Evolutionary conservation across 1,140 invertebrate genomes (phyloP), one percentile per base, ranked within the genome.

Genomic region (Acromyrmex heyeri): DNA sequence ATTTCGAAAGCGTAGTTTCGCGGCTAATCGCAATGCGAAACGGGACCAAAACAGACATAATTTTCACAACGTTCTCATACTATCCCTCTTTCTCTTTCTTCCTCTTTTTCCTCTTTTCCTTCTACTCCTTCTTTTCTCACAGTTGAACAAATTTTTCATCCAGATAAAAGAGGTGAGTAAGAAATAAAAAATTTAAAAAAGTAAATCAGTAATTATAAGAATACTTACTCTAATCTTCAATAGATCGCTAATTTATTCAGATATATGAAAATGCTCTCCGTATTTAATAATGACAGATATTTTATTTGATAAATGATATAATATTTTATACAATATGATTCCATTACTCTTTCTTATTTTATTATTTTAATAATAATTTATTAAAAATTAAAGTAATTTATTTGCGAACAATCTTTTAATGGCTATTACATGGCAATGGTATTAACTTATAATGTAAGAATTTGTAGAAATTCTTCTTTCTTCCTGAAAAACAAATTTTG

Each of bases 31-130:
- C 86, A 88, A 93, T 89, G 93, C 94, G 94, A 94, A 95, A 94
- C 94, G 94, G 95, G 94, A 95, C 95, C 94, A 95, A 95, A 89
- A 88, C 90, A 90, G 86, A 91, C 76, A 88, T 65, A 81, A 90
- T 88, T 89, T 86, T 86, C 82, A 85, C 70, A 75, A 87, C 65
- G 65, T 88, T 91, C 61, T 85, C 86, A 90, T 77, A 72, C 50
- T 76, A 0, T 76, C 2, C 65, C 50, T 44, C 34, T 57, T 55
- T 44, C 48, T 61, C 61, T 50, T 21, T 65, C 57, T 70, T n/a
- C n/a, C 16, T 44, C 5, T 14, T 18, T 81, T 18, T 1, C 55
- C 75, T 64, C 14, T 67, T 30, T 24, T 73, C 67, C 12, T 64
- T 3, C 27, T 18, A 14, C 12, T 34, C n/a, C 62, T 34, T 10